These are phyloP conservation scores for Cephus pygmeus DNA, from an alignment of 2,888 invertebrate genomes.

Conservation along the genomic window DNA sequence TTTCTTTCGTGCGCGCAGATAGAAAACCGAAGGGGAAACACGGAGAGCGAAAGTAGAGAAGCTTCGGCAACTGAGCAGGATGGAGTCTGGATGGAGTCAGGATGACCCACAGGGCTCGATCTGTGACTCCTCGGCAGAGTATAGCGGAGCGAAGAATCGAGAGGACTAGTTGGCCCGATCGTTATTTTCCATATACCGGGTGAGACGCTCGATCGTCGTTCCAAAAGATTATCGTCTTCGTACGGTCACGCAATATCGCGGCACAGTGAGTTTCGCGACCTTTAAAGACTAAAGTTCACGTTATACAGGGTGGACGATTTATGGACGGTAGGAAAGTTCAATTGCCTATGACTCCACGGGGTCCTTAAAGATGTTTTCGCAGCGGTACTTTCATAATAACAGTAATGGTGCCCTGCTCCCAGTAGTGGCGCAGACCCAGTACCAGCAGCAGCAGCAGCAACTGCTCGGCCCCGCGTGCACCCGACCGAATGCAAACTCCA, in stretches of 20 bases:
- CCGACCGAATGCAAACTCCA: background rate
- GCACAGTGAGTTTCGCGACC: slow-evolving; percentile 52
- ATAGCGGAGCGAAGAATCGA: background rate
- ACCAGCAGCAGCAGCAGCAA: background rate
- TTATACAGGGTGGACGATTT: slow-evolving; percentile 57
- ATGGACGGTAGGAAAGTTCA: slow-evolving; percentile 56
- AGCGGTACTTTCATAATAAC: background rate
- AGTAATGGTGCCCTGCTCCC: background rate
- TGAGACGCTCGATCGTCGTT: background rate
- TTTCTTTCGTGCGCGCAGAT: background rate
- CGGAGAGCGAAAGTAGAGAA: background rate
- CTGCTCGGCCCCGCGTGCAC: background rate
- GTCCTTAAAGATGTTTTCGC: background rate
- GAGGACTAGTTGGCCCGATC: background rate
- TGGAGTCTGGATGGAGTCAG: background rate
- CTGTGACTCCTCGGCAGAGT: background rate
- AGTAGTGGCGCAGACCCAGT: background rate
- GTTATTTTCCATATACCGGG: background rate
- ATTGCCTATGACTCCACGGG: slow-evolving; percentile 39
- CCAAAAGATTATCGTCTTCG: background rate
- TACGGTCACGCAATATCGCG: slow-evolving; percentile 5
- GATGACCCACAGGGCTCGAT: background rate
- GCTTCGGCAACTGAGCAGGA: background rate
- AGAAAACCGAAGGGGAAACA: background rate
- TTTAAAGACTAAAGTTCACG: slow-evolving; percentile 64